A percentile compares a stretch with the other conserved stretches of the same genome.
phyloP scores from a whole-genome alignment of 2,888 invertebrate species.

The Bombylius discolor region DNA sequence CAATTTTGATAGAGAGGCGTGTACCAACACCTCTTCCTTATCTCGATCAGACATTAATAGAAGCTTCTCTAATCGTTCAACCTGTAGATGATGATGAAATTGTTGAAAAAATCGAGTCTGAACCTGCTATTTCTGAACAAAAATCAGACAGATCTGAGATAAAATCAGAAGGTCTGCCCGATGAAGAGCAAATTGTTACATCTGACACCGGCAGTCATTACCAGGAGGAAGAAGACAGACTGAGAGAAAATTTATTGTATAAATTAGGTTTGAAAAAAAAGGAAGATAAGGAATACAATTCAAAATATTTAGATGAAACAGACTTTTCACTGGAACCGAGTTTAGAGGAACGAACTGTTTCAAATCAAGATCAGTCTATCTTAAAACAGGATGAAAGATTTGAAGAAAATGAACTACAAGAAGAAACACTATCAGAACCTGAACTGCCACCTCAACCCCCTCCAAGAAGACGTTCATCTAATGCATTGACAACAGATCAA shows the following conservation, averaged over 20 bases:
- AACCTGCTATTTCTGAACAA: background rate
- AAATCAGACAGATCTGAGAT: constrained; percentile 27
- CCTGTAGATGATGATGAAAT: constrained; percentile 44
- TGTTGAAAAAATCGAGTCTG: constrained; percentile 5
- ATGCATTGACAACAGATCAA: constrained; percentile 7
- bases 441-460: constrained; percentile 25
- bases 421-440: constrained; percentile 23
- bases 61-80: constrained; percentile 52
- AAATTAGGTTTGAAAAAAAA: background rate
- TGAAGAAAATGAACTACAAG: constrained; percentile 23
- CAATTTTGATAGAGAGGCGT: constrained; percentile 46
- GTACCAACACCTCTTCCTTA: constrained; percentile 48
- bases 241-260: constrained; percentile 6
- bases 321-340: background rate
- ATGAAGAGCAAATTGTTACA: constrained; percentile 14
- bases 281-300: background rate
- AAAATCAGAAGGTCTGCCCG: constrained; percentile 22
- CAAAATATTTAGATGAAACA: background rate
- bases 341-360: background rate
- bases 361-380: background rate
- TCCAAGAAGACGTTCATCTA: constrained; percentile 24
- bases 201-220: constrained; percentile 16
- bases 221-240: constrained; percentile 18
- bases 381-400: constrained; percentile 8
- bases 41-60: constrained; percentile 47